phyloP scores from a whole-genome alignment of 2,113 vertebrate species.

The Thunnus maccoyii region DNA sequence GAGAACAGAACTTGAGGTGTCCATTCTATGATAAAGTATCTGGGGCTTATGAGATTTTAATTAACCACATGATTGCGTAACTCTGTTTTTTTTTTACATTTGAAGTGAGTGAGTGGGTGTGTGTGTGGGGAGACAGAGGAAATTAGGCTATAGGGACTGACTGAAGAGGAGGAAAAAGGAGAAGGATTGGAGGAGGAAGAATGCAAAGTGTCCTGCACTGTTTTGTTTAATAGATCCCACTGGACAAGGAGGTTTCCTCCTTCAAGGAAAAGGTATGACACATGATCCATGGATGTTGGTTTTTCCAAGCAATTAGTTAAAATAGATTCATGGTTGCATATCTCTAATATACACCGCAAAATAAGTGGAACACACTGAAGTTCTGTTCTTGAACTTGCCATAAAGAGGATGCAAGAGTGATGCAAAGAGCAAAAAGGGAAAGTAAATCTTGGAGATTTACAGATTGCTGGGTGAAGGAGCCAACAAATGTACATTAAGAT shows the following conservation, averaged over 20 bases:
- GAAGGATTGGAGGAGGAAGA: conserved; percentile 14
- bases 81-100: conserved; percentile 9
- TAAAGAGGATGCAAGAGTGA: not conserved
- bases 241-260: conserved; percentile 33
- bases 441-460: not conserved
- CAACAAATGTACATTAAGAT: conserved; percentile 41
- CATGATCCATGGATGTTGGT: not conserved
- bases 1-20: conserved; percentile 46
- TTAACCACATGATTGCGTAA: conserved; percentile 56
- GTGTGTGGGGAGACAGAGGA: conserved; percentile 46
- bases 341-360: not conserved
- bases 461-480: conserved; percentile 15
- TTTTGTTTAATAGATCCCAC: conserved; percentile 60
- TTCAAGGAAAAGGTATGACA: conserved; percentile 4
- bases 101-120: conserved; percentile 3
- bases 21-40: conserved; percentile 44
- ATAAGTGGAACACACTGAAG: not conserved
- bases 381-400: no score
- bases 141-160: conserved; percentile 49
- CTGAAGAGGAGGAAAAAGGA: conserved; percentile 32
- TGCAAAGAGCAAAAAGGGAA: conserved; percentile 20
- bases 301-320: conserved; percentile 4
- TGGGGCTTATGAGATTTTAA: conserved; percentile 53
- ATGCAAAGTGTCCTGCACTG: conserved; percentile 33
- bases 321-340: conserved; percentile 9